Conservation (phyloP, 2,888 invertebrate genomes). For the Azorinus chamasolen region DNA sequence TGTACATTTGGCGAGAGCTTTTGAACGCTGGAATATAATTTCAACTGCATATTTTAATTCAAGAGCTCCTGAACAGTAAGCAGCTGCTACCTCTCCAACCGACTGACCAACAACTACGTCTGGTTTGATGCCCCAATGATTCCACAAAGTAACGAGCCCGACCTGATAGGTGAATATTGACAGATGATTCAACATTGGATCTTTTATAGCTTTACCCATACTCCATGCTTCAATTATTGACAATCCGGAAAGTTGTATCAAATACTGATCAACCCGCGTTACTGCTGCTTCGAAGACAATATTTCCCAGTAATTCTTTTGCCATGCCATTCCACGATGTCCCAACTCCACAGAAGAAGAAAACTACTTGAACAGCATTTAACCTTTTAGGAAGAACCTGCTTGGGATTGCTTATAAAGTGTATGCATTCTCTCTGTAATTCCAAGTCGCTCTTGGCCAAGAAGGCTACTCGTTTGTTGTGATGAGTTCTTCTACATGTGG, state of each 20-base stretch:
- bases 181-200: conserved; percentile 68
- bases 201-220: conserved; percentile 17
- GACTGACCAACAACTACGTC: conserved; percentile 75
- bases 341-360: conserved; percentile 75
- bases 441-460: not conserved
- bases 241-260: not conserved
- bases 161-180: conserved; percentile 75
- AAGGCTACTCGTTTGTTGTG: conserved; percentile 42
- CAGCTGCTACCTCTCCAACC: conserved; percentile 77
- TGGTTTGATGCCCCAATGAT: conserved; percentile 64
- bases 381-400: no score
- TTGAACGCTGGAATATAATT: conserved; percentile 72
- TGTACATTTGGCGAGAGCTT: conserved; percentile 52
- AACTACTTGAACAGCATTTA: conserved; percentile 24
- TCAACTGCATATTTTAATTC: conserved; percentile 68
- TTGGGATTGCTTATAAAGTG: no score
- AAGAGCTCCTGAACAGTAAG: conserved; percentile 63
- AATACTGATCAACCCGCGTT: not conserved
- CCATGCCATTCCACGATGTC: conserved; percentile 69
- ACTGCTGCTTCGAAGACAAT: conserved; percentile 4
- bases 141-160: conserved; percentile 66
- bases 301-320: conserved; percentile 42
- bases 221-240: conserved; percentile 22
- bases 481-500: conserved; percentile 65
- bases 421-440: no score